Conservation (phyloP, 2,888 invertebrate genomes). For the Ectemnius continuus region DNA sequence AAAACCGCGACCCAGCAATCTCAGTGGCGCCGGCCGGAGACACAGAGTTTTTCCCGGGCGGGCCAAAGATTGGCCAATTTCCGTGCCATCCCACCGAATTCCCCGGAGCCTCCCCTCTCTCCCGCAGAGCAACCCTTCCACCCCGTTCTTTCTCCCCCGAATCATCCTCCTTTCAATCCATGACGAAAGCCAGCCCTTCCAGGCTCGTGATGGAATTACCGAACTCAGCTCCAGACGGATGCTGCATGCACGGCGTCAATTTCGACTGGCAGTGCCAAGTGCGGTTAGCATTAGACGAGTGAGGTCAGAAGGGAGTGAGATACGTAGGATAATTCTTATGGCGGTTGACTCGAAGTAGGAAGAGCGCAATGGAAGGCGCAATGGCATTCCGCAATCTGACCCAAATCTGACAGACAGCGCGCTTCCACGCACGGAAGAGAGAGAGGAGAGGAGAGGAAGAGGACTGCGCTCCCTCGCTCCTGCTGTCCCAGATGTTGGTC, state of each 20-base stretch:
- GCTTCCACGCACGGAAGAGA: not conserved
- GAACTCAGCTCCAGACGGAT: too few relatives aligned
- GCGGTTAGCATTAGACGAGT: slow-evolving; percentile 3
- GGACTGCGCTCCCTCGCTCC: slow-evolving; percentile 32
- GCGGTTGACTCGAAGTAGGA: not conserved
- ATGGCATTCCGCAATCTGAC: slow-evolving; percentile 66
- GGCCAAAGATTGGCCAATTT: slow-evolving; percentile 65
- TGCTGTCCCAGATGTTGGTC: slow-evolving; percentile 66
- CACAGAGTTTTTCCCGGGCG: slow-evolving; percentile 22
- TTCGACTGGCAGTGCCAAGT: too few relatives aligned
- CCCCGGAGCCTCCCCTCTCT: slow-evolving; percentile 46
- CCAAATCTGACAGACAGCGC: slow-evolving; percentile 63
- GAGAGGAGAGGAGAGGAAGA: slow-evolving; percentile 18
- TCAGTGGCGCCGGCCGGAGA: slow-evolving; percentile 39
- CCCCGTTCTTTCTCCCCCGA: not conserved
- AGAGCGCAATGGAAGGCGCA: not conserved
- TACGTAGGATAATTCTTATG: slow-evolving; percentile 31
- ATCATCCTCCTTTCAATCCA: too few relatives aligned
- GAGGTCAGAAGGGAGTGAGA: not conserved
- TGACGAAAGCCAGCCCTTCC: too few relatives aligned
- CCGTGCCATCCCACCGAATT: slow-evolving; percentile 46
- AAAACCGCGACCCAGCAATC: slow-evolving; percentile 56
- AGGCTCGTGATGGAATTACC: too few relatives aligned
- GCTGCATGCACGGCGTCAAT: too few relatives aligned
- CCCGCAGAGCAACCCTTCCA: slow-evolving; percentile 16